Percentiles rank a stretch among this genome's conserved stretches.
phyloP scores from a whole-genome alignment of 2,113 vertebrate genomes.

The Austrofundulus limnaeus region DNA sequence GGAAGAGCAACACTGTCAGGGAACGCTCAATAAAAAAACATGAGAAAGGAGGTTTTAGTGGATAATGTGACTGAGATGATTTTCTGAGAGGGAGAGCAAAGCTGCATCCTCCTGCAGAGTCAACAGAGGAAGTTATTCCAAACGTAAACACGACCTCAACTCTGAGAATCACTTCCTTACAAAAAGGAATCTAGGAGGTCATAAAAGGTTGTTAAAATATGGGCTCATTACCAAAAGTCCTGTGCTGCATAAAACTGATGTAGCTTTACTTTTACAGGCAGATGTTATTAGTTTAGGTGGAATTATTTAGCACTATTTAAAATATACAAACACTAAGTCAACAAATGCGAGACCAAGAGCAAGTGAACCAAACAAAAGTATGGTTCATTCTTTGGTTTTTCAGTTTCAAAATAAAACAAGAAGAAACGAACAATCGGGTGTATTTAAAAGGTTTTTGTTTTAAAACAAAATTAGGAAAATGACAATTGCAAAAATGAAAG shows the following conservation, averaged over 20 bases:
- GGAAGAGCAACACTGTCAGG: not conserved
- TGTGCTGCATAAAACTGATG: not conserved
- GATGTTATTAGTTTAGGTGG: no score
- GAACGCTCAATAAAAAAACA: not conserved
- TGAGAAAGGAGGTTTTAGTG: not conserved
- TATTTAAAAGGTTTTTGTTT: no score
- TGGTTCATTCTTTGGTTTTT: no score
- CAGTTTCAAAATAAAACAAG: no score
- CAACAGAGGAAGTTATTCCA: conserved; percentile 29
- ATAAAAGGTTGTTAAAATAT: conserved; percentile 21
- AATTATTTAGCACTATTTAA: no score
- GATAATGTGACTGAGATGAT: conserved; percentile 4
- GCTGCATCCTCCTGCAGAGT: conserved; percentile 18
- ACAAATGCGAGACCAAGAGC: no score
- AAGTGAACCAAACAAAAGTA: no score
- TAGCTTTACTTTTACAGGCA: not conserved
- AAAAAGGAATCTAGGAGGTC: conserved; percentile 48
- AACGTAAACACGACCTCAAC: conserved; percentile 49
- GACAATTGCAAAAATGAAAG: no score
- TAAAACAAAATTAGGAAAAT: no score
- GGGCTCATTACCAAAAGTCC: conserved; percentile 4
- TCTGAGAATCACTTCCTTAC: conserved; percentile 38
- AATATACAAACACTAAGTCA: no score
- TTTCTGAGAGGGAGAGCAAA: conserved; percentile 2
- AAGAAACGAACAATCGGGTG: no score